Evolutionary conservation across 2,888 invertebrate genomes (phyloP).

Genomic region (Beris morrisii): DNA sequence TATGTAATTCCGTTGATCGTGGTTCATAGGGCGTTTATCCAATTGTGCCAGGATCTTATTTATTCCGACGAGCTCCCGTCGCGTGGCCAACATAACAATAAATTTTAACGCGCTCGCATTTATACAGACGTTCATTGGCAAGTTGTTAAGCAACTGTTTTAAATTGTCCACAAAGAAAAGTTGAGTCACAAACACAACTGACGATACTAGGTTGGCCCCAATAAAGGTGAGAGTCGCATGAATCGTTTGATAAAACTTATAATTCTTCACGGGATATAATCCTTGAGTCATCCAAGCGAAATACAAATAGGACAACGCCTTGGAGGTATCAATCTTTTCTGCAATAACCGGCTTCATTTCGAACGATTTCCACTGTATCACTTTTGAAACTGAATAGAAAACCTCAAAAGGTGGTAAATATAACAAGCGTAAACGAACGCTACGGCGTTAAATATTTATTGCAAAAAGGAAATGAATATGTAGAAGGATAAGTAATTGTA

Average conservation of each 20-base stretch:
- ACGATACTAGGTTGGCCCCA: not conserved
- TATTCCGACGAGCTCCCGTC: slow-evolving; percentile 3
- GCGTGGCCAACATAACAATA: slow-evolving; percentile 2
- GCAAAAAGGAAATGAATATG: no score
- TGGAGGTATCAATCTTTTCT: not conserved
- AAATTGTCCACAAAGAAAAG: slow-evolving; percentile 6
- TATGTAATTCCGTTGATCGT: not conserved
- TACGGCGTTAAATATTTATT: no score
- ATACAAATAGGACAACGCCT: not conserved
- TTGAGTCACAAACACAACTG: slow-evolving; percentile 1
- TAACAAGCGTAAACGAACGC: no score
- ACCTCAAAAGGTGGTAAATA: no score
- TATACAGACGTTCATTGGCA: slow-evolving; percentile 15
- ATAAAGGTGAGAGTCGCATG: not conserved
- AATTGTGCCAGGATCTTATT: not conserved
- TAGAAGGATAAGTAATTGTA: no score
- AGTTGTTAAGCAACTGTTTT: slow-evolving; percentile 9
- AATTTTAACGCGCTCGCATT: not conserved
- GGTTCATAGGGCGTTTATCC: not conserved
- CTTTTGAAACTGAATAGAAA: no score
- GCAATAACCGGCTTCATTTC: no score
- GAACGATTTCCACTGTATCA: no score
- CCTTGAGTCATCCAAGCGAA: slow-evolving; percentile 8
- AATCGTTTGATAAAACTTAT: not conserved
- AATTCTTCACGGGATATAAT: not conserved